Conservation (phyloP, 2,113 vertebrate species). For the Crotalus helleri region DNA sequence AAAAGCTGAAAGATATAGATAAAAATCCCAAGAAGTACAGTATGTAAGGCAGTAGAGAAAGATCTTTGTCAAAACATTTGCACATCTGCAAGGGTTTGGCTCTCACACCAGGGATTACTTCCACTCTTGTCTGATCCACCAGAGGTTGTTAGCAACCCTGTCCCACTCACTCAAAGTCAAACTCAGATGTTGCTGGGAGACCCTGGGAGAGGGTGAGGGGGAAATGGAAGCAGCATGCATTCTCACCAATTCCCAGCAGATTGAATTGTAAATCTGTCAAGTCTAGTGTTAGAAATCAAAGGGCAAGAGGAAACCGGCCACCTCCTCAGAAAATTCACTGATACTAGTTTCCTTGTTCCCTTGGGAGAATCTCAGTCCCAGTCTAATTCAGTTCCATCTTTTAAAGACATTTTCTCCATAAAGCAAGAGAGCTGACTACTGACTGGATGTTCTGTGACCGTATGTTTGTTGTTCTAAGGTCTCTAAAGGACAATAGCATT, state of each 20-base stretch:
- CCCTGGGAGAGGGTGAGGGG: neutral
- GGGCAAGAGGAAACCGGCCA: neutral
- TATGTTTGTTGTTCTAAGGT: neutral
- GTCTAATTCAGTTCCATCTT: neutral
- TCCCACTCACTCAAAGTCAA: neutral
- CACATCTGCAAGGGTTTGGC: neutral
- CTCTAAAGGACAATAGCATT: neutral
- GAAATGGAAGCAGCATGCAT: neutral
- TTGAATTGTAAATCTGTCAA: neutral
- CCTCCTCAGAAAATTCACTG: neutral
- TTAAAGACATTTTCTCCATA: neutral
- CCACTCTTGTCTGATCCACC: neutral
- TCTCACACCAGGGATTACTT: neutral
- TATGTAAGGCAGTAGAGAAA: neutral
- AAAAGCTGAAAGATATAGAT: neutral
- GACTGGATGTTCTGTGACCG: neutral
- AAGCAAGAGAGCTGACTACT: neutral
- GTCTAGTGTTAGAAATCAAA: conserved; percentile 11
- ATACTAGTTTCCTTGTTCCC: neutral
- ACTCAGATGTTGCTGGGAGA: neutral
- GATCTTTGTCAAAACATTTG: neutral
- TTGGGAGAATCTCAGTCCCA: neutral
- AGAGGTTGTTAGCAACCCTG: neutral
- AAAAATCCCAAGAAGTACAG: neutral
- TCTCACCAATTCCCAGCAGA: neutral